A percentile compares a stretch with the other conserved stretches of the same genome.
These are phyloP conservation scores for Trachymyrmex cornetzi DNA, from an alignment of 1,140 invertebrate genomes.

Conservation along the genomic window DNA sequence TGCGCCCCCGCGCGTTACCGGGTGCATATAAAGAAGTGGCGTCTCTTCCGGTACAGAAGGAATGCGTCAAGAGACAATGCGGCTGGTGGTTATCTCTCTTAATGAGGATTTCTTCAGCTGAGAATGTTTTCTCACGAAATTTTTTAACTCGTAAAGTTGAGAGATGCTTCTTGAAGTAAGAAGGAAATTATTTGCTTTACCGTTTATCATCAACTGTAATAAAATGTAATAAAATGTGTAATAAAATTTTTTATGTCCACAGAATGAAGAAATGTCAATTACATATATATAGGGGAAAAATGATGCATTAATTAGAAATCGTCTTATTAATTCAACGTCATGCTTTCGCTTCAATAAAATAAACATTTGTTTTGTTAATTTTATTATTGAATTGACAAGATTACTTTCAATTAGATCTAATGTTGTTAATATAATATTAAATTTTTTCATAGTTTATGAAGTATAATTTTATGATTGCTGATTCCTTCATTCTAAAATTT, in stretches of 20 bases:
- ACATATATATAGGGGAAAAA: neutral
- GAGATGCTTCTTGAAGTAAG: too few species aligned
- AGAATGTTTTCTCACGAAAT: neutral
- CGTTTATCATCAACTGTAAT: neutral
- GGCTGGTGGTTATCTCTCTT: slow-evolving; percentile 36
- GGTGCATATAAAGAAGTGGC: slow-evolving; percentile 55
- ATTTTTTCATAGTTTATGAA: neutral
- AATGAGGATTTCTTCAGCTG: slow-evolving; percentile 8
- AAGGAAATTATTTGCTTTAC: neutral
- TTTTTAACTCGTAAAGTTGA: neutral
- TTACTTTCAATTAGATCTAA: neutral
- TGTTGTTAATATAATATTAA: neutral
- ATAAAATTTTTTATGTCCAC: too few species aligned
- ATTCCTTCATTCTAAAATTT: too few species aligned
- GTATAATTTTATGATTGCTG: neutral
- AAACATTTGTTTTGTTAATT: neutral
- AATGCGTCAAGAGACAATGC: slow-evolving; percentile 17
- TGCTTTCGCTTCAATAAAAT: neutral
- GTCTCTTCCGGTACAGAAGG: slow-evolving; percentile 38
- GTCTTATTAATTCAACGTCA: neutral
- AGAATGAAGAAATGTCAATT: neutral
- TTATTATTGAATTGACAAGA: neutral
- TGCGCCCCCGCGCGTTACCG: slow-evolving; percentile 13
- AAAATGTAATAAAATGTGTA: too few species aligned
- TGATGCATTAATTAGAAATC: neutral